Percentiles rank a stretch among this genome's conserved stretches.
Evolutionary conservation across 2,888 invertebrate species (phyloP).

Genomic region (Brachylomia viminalis): DNA sequence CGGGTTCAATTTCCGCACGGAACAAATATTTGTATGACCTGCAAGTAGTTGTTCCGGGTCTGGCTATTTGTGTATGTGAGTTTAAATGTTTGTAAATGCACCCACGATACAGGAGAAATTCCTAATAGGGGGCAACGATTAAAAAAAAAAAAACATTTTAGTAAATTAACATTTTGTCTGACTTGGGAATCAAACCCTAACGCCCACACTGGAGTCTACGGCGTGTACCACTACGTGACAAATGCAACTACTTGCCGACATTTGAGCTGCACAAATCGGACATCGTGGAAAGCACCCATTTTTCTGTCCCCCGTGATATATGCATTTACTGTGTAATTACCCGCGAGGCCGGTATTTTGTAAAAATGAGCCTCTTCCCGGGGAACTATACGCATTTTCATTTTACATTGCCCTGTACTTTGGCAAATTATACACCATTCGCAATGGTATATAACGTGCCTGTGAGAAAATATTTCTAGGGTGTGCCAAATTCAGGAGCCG

Average conservation of each 20-base stretch:
- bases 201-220: neutral
- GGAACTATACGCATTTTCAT: slow-evolving; percentile 61
- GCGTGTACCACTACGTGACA: neutral
- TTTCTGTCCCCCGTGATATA: slow-evolving; percentile 81
- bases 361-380: slow-evolving; percentile 74
- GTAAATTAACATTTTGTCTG: neutral
- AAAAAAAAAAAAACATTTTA: neutral
- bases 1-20: no score
- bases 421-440: slow-evolving; percentile 61
- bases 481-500: slow-evolving; percentile 20
- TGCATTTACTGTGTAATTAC: slow-evolving; percentile 82
- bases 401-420: slow-evolving; percentile 65
- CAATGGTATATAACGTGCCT: slow-evolving; percentile 30
- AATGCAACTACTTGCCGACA: neutral
- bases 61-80: no score
- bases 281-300: slow-evolving; percentile 70
- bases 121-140: no score
- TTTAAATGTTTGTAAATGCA: no score
- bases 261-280: slow-evolving; percentile 15
- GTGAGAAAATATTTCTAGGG: slow-evolving; percentile 38
- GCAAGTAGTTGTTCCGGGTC: no score
- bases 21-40: no score
- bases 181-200: no score
- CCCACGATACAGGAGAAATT: no score
- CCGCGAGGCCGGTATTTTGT: slow-evolving; percentile 76